A percentile compares a stretch with the other conserved stretches of the same genome.
These are phyloP conservation scores for Acanthaster planci DNA, from an alignment of 35 echinoderm and acorn worm genomes.

Conservation along the genomic window DNA sequence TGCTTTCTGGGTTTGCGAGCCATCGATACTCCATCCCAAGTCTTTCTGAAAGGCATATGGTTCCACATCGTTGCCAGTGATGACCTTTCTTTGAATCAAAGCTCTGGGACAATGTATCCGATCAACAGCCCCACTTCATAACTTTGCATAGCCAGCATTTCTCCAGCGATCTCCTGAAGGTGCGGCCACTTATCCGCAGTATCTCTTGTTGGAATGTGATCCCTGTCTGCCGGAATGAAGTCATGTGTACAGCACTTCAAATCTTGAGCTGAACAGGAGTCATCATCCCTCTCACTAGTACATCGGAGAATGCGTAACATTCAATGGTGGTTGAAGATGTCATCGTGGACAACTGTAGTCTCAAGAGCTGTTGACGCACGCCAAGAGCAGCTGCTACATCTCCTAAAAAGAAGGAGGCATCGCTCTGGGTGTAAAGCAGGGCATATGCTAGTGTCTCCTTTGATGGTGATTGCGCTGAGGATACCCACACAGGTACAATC, in stretches of 20 bases:
- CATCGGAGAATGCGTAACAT: neutral
- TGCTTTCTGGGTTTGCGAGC: neutral
- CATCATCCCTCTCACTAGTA: slow-evolving; percentile 18
- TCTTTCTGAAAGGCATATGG: neutral
- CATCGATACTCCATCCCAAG: neutral
- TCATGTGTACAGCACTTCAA: neutral
- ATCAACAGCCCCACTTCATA: slow-evolving; percentile 39
- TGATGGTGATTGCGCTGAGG: neutral
- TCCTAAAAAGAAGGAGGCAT: slow-evolving; percentile 24
- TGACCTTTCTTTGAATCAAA: slow-evolving; percentile 49
- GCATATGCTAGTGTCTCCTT: slow-evolving; percentile 38
- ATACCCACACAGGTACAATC: slow-evolving; percentile 49
- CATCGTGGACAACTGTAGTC: slow-evolving; percentile 32
- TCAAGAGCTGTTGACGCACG: neutral
- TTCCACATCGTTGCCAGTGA: slow-evolving; percentile 35
- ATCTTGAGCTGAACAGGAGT: neutral
- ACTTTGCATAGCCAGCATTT: slow-evolving; percentile 4
- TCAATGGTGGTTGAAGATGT: neutral
- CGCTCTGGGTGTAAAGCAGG: slow-evolving; percentile 35
- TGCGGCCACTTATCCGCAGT: slow-evolving; percentile 11
- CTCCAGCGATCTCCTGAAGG: neutral
- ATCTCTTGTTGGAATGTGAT: slow-evolving; percentile 39
- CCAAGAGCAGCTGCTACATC: neutral
- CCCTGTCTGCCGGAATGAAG: neutral
- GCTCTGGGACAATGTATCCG: slow-evolving; percentile 10